phyloP scores from a whole-genome alignment of 1,140 invertebrate species.

The Alviniconcha marisindica region DNA sequence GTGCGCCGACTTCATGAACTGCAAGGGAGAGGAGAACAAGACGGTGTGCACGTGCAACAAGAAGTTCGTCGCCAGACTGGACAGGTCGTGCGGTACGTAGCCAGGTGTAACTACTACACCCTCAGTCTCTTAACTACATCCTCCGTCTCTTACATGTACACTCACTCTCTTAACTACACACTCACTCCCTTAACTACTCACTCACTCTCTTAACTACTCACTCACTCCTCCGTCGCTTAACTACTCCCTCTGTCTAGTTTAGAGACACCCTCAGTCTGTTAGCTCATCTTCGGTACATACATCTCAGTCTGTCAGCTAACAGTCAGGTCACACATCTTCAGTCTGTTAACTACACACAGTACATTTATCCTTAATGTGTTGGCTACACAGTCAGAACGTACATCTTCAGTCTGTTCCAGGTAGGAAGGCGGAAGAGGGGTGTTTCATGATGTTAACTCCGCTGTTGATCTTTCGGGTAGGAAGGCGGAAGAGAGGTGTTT shows the following conservation, averaged over 20 bases:
- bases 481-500: not conserved
- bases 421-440: not conserved
- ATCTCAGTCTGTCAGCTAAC: no score
- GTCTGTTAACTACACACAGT: no score
- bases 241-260: not conserved
- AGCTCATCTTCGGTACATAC: no score
- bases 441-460: not conserved
- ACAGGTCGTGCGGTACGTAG: not conserved
- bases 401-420: no score
- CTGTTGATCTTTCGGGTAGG: not conserved
- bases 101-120: not conserved
- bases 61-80: not conserved
- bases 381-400: no score
- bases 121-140: not conserved
- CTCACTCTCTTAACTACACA: no score
- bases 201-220: not conserved
- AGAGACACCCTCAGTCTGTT: not conserved
- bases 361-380: no score
- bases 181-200: no score
- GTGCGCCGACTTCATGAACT: not conserved
- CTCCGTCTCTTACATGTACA: not conserved
- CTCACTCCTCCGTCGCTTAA: no score
- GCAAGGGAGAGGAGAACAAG: not conserved
- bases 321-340: no score
- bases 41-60: not conserved